Evolutionary conservation across 2,888 invertebrate species (phyloP), one percentile per base, ranked within the genome.

Genomic region (Drosophila rellima): DNA sequence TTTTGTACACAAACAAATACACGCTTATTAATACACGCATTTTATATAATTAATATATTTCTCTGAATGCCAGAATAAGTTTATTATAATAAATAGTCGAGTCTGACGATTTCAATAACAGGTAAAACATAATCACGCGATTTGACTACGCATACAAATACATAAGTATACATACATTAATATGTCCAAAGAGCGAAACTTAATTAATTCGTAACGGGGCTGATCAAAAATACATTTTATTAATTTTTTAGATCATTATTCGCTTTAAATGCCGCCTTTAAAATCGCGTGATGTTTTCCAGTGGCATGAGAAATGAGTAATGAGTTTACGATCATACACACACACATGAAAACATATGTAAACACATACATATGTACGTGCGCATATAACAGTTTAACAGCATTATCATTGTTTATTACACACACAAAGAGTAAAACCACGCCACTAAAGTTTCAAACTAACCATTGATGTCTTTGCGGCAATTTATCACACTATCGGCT

Each of bases 261-360:
- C 59, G 40, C 42, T 72, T 51, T 31, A 37, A 74, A 54, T 54
- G 39, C 37, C 33, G 55, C 37, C 37, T 37, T 39, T 44, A 26
- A 63, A 60, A 88, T 86, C 84, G 83, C 84, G 74, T 84, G 83
- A 86, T 84, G 20, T 87, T 75, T 74, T 77, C 63, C 60, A 70
- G 68, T 74, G 74, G 65, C 45, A 60, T 67, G 73, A 68, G 65
- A 74, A 74, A 71, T 79, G 64, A 74, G 72, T 61, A 65, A 76
- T 65, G 71, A 42, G 47, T 55, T 40, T 31, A 26, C 35, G 20
- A 15, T 20, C 29, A 61, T 29, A 50, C 62, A 44, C 13, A 48
- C 52, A 48, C 40, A 48, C 42, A 65, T 39, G 44, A 29, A 42
- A 44, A 18, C 40, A 31, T 47, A 23, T 26, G n/a, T 55, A n/a